Evolutionary conservation across 1,140 invertebrate species (phyloP).

Genomic region (Globodera ellingtonae): DNA sequence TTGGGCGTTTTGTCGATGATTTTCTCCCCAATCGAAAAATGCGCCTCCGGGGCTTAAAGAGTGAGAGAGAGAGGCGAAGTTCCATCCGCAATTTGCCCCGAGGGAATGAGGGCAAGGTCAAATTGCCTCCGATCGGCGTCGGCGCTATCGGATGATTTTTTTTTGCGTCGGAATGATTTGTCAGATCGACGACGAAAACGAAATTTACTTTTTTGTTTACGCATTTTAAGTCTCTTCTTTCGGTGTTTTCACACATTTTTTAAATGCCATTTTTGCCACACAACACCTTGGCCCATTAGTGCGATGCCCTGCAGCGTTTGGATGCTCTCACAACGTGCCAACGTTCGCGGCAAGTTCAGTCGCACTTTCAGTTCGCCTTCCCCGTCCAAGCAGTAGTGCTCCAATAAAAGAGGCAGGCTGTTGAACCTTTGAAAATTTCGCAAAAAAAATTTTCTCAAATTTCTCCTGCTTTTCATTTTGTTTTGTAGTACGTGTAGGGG

Average conservation of each 20-base stretch:
- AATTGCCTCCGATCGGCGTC: conserved; percentile 1
- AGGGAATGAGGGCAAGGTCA: neutral
- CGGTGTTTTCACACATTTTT: neutral
- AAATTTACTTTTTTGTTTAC: neutral
- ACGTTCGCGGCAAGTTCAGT: conserved; percentile 76
- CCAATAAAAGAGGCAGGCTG: conserved; percentile 84
- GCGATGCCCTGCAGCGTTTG: conserved; percentile 86
- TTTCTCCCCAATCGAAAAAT: too few relatives aligned
- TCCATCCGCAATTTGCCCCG: neutral
- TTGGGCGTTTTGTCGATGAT: neutral
- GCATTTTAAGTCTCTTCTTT: neutral
- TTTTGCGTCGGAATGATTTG: neutral
- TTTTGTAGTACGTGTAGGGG: conserved; percentile 78
- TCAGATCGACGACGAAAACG: too few relatives aligned
- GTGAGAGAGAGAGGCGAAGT: neutral
- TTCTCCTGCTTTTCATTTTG: neutral
- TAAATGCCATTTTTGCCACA: conserved; percentile 20
- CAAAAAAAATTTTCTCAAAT: neutral
- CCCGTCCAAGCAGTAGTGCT: conserved; percentile 89
- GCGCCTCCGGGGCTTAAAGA: neutral
- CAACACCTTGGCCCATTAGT: conserved; percentile 83
- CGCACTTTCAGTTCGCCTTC: conserved; percentile 86
- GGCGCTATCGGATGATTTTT: conserved; percentile 5
- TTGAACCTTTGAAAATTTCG: neutral
- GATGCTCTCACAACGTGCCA: conserved; percentile 79